Base-by-base conservation (phyloP, 2,888 invertebrate genomes). In the Sipha maydis region DNA sequence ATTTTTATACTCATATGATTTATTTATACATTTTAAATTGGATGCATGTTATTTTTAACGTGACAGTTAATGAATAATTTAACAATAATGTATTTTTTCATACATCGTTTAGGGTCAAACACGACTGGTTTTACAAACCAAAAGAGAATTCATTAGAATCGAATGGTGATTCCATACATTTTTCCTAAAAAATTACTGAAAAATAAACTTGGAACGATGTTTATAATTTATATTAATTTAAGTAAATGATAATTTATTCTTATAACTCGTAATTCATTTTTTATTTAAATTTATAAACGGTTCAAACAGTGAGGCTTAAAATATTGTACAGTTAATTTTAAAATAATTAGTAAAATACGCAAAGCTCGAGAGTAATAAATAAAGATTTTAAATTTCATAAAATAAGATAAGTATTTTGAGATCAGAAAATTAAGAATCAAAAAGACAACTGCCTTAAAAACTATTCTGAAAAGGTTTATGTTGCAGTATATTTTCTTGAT, bases 31-130 rank as follows among this genome's bases (percentile, higher is more conserved):
- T 61, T 76, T 61, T 38, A 61, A 56, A 28, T 61, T 34, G 25
- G 34, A 14, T 48, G 48, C n/a, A 17, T 38, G 56, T 75, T 28
- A 28, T 83, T 83, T 75, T 14, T 14, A 61, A 75, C 38, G 28
- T 3, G 41, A 38, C 38, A 56, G 84, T 25, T 34, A 54, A 75
- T 75, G 83, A 83, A 75, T 83, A 75, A 83, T 83, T 75, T 75
- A 83, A 71, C 69, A 9, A 71, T 48, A 82, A 71, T 71, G 28
- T 7, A 69, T 69, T 82, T 48, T 14, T 11, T 21, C 69, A 3
- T 21, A 54, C 48, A 28, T 25, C 3, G 9, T 80, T 3, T 67
- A 1, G 41, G 38, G 31, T 67, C 71, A 71, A 48, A 31, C 28
- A 8, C 17, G n/a, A 9, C 17, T 19, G 67, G 41, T 67, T 80